Conservation (phyloP, 2,888 invertebrate genomes). For the Lysandra bellargus region DNA sequence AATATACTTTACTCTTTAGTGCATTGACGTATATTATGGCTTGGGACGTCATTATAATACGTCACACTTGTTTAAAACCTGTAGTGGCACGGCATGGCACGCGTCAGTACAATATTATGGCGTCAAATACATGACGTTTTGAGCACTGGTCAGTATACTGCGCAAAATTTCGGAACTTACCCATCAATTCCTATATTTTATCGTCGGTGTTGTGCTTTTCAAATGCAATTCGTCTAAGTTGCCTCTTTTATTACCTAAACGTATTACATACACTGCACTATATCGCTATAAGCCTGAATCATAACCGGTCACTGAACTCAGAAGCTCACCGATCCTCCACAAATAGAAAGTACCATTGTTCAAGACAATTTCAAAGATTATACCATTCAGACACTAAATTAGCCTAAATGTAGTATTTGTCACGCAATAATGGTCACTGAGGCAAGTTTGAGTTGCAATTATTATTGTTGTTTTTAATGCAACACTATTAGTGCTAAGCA, state of each 20-base stretch:
- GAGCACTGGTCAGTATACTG: not conserved
- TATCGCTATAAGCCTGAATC: slow-evolving; percentile 24
- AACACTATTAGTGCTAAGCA: not conserved
- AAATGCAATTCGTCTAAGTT: not conserved
- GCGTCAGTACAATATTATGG: too few species aligned
- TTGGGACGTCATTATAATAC: not conserved
- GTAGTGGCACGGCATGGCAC: too few species aligned
- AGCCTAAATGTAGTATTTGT: slow-evolving; percentile 2
- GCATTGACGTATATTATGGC: not conserved
- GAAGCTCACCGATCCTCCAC: slow-evolving; percentile 32
- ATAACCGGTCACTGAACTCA: slow-evolving; percentile 36
- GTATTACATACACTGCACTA: not conserved
- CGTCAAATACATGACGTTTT: too few species aligned
- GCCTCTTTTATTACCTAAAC: not conserved
- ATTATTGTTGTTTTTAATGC: not conserved
- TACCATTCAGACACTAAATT: not conserved
- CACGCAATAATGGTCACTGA: not conserved
- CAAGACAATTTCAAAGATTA: slow-evolving; percentile 16
- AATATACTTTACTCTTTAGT: not conserved
- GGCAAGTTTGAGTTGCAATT: not conserved
- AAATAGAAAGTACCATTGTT: slow-evolving; percentile 30
- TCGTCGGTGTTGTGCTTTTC: not conserved
- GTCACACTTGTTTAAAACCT: not conserved
- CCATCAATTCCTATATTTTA: too few species aligned
- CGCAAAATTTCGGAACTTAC: not conserved